A percentile compares a stretch with the other conserved stretches of the same genome.
These are phyloP conservation scores for Plebejus melissa DNA, from an alignment of 2,888 invertebrate genomes.

Conservation along the genomic window DNA sequence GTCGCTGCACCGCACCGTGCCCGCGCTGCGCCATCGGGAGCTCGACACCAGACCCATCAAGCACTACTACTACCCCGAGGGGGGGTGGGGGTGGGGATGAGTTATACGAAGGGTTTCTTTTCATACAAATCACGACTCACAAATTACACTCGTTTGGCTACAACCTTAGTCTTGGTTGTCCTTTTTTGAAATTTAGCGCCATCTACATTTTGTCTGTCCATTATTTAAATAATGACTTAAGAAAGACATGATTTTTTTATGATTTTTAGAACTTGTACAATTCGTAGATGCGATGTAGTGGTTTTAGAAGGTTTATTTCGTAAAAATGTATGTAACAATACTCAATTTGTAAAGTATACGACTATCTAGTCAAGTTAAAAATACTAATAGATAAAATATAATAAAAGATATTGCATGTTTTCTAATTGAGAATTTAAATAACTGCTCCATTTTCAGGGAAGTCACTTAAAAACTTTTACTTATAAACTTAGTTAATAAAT, in stretches of 20 bases:
- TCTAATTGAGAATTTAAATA: neutral
- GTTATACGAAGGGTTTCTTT: slow-evolving; percentile 32
- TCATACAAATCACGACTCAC: too few relatives aligned
- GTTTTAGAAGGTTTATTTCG: slow-evolving; percentile 12
- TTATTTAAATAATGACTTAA: neutral
- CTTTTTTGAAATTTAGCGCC: neutral
- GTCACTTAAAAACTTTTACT: neutral
- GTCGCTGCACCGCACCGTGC: slow-evolving; percentile 88
- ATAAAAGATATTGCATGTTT: neutral
- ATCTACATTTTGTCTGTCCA: neutral
- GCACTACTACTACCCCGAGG: slow-evolving; percentile 91
- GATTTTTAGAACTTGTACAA: slow-evolving; percentile 25
- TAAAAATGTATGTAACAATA: neutral
- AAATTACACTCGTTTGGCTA: too few relatives aligned
- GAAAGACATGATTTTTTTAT: slow-evolving; percentile 1
- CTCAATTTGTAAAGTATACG: neutral
- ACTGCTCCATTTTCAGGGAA: neutral
- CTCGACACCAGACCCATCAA: slow-evolving; percentile 88
- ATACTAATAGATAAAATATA: too few relatives aligned
- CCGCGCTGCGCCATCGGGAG: slow-evolving; percentile 86
- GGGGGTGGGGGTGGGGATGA: slow-evolving; percentile 85
- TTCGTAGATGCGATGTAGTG: neutral
- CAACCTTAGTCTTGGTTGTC: neutral
- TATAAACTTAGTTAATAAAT: neutral
- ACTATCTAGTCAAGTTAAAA: neutral